A percentile compares a stretch with the other conserved stretches of the same genome.
Evolutionary conservation across 35 echinoderm and acorn worm species (phyloP).

Genomic region (Amphiura filiformis): DNA sequence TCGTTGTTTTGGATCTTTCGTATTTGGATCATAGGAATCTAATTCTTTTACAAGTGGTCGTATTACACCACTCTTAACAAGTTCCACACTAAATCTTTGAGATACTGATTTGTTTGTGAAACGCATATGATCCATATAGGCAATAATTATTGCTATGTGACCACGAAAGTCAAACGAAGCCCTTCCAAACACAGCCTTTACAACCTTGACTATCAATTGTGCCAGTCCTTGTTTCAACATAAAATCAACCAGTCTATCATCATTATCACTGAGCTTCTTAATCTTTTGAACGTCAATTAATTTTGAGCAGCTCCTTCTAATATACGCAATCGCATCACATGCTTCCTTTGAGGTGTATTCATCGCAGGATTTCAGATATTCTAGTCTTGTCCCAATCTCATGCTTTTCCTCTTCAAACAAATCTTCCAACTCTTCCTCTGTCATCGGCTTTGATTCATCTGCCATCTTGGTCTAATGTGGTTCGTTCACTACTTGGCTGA

Average conservation of each 20-base stretch:
- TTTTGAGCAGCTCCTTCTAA: too few relatives aligned
- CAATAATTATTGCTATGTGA: not conserved
- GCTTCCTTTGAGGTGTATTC: not conserved
- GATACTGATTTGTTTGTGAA: not conserved
- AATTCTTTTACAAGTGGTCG: not conserved
- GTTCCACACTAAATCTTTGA: not conserved
- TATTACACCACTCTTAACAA: not conserved
- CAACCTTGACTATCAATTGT: not conserved
- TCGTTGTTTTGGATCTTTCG: too few relatives aligned
- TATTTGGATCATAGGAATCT: too few relatives aligned
- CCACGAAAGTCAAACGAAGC: not conserved
- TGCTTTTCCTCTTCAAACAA: too few relatives aligned
- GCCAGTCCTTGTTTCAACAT: too few relatives aligned
- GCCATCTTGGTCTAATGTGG: too few relatives aligned
- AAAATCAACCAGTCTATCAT: not conserved
- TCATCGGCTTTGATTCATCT: too few relatives aligned
- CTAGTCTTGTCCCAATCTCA: too few relatives aligned
- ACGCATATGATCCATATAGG: not conserved
- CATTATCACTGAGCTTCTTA: not conserved
- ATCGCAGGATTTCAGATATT: not conserved
- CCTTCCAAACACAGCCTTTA: not conserved
- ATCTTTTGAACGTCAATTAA: not conserved
- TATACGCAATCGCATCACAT: not conserved
- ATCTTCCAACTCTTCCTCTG: too few relatives aligned
- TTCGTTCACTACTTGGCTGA: too few relatives aligned